Evolutionary conservation across 2,797 vertebrate genomes (phyloP).

Genomic region (Bryconaethiops microstoma): DNA sequence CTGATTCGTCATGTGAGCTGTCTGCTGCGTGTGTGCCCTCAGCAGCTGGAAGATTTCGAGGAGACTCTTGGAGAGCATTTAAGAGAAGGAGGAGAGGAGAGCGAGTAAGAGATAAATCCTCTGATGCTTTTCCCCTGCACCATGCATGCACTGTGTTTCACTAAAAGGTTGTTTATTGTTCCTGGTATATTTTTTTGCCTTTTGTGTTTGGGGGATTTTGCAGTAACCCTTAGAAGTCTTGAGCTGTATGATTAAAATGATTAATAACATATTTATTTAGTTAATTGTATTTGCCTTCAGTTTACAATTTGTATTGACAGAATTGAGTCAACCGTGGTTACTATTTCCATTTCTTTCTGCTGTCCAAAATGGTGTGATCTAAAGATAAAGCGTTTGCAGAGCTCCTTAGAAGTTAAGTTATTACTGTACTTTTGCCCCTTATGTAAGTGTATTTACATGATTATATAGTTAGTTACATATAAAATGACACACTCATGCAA

Average conservation of each 20-base stretch:
- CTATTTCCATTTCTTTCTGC: background rate
- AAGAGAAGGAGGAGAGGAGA: conserved; percentile 84
- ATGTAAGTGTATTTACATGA: background rate
- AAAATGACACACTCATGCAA: no score
- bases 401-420: background rate
- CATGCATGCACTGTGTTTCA: background rate
- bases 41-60: conserved; percentile 88
- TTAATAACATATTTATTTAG: background rate
- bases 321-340: background rate
- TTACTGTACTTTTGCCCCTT: background rate
- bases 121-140: background rate
- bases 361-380: background rate
- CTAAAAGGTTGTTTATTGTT: background rate
- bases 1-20: conserved; percentile 85
- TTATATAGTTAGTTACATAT: background rate
- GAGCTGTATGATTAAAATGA: background rate
- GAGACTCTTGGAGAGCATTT: conserved; percentile 89
- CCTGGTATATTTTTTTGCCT: background rate
- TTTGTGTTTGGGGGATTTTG: background rate
- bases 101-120: conserved; percentile 81
- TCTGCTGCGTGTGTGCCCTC: conserved; percentile 80
- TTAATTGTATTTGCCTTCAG: background rate
- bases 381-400: background rate
- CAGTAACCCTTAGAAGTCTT: background rate
- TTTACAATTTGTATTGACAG: background rate